Evolutionary conservation across 2,888 invertebrate species (phyloP).

Genomic region (Podabrus alpinus): DNA sequence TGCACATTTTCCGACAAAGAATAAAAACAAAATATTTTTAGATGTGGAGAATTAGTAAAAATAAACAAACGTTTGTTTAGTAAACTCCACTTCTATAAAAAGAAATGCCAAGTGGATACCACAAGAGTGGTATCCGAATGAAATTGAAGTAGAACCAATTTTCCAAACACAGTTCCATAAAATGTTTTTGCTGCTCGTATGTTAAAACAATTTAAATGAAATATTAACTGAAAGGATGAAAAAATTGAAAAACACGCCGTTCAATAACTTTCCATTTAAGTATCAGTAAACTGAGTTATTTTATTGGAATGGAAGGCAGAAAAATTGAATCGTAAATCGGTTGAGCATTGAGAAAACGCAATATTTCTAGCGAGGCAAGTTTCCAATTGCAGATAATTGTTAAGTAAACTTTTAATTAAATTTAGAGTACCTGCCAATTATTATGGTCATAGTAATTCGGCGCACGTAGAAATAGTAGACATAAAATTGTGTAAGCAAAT

Average conservation of each 20-base stretch:
- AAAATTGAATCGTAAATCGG: neutral
- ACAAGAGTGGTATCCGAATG: too few species aligned
- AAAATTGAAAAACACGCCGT: neutral
- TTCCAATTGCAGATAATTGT: neutral
- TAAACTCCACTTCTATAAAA: too few species aligned
- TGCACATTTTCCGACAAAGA: too few species aligned
- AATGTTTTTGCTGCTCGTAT: neutral
- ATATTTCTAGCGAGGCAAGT: neutral
- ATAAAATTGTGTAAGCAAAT: constrained; percentile 19
- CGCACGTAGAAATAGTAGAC: constrained; percentile 4
- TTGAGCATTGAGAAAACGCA: neutral
- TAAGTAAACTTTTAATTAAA: neutral
- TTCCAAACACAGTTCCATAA: neutral
- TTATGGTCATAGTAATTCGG: neutral
- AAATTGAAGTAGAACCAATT: too few species aligned
- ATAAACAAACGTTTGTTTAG: too few species aligned
- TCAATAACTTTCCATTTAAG: neutral
- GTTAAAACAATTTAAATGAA: neutral
- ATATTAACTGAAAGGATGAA: neutral
- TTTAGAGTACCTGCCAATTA: neutral
- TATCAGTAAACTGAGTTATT: neutral
- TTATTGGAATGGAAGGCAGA: neutral
- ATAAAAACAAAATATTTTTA: too few species aligned
- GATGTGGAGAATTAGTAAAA: too few species aligned
- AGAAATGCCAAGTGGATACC: too few species aligned